Base-by-base conservation (phyloP, 1,140 invertebrate genomes). In the Cotesia chilonis region DNA sequence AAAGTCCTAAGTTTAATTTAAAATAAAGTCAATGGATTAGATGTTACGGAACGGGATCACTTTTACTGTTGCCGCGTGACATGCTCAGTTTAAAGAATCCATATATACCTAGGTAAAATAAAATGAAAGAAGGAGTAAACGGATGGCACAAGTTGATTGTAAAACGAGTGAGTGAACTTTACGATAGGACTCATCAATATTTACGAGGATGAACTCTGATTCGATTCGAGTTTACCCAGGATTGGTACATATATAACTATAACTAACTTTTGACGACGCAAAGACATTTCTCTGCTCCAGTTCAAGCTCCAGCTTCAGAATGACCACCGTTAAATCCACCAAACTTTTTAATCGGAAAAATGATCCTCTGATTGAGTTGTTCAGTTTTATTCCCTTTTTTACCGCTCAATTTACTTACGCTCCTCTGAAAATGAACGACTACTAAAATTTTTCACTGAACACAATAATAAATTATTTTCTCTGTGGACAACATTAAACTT, bases 151-250 rank as follows among this genome's bases (percentile, higher is more conserved):
- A 68, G 65, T 51, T 72, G 67, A 72, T 73, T 75, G 72, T 77
- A 75, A 77, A 77, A 77, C 74, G 76, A 74, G 70, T 77, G 74
- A 75, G 71, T 77, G 74, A 77, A 77, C 76, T 77, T 77, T 77
- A 77, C 65, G 59, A 74, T 73, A 74, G 72, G 69, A 63, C 72
- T 75, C 72, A 74, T 77, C 76, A 75, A 77, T 75, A 75, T 77
- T 77, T 77, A 75, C 76, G 76, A 77, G 74, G 65, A 75, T 74
- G 71, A 75, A 72, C 68, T 71, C 74, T 55, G 76, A 77, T 77
- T 71, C 76, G 74, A 77, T 75, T 75, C 72, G 70, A 77, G 70
- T 75, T 68, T 70, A 64, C 64, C 55, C 52, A 55, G 20, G 52
- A 47, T 47, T 60, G 66, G 61, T 70, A 70, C 65, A 60, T 47